A percentile compares a stretch with the other conserved stretches of the same genome.
Conservation (phyloP, 37 sponge, comb jelly and placozoan species). For the Ianthella basta region DNA sequence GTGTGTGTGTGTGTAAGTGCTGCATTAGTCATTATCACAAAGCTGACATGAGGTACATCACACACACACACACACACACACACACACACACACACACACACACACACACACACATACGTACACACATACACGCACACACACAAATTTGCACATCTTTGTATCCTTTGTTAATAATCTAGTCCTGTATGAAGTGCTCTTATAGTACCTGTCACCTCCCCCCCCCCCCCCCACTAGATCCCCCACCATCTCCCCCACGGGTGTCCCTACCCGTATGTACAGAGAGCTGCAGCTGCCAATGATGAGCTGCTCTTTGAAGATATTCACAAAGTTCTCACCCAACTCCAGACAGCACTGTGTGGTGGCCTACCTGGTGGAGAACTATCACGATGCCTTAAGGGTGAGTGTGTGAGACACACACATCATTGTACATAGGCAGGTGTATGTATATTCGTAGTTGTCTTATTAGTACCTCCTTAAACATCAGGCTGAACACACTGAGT, state of each 20-base stretch:
- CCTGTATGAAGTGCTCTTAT: background rate
- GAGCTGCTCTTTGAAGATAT: background rate
- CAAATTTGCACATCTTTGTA: background rate
- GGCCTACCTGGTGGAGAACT: slow-evolving; percentile 24
- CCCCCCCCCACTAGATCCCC: background rate
- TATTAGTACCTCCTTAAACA: too few relatives aligned
- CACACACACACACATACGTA: background rate
- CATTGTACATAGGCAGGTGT: background rate
- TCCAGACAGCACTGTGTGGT: slow-evolving; percentile 34
- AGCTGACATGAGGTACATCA: too few relatives aligned
- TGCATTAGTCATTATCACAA: too few relatives aligned
- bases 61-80: slow-evolving; percentile 31
- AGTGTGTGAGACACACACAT: background rate
- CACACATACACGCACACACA: background rate
- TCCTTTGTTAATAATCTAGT: too few relatives aligned
- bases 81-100: background rate
- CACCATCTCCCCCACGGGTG: too few relatives aligned
- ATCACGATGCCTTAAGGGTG: slow-evolving; percentile 14
- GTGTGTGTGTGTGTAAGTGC: background rate
- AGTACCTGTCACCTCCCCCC: background rate
- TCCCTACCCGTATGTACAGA: background rate
- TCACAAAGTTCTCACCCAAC: slow-evolving; percentile 18
- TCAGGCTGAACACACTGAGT: too few relatives aligned
- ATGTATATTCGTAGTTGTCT: background rate
- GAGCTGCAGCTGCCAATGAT: slow-evolving; percentile 19